Base-by-base conservation (phyloP, 2,888 invertebrate genomes). In the Drosophila putrida region DNA sequence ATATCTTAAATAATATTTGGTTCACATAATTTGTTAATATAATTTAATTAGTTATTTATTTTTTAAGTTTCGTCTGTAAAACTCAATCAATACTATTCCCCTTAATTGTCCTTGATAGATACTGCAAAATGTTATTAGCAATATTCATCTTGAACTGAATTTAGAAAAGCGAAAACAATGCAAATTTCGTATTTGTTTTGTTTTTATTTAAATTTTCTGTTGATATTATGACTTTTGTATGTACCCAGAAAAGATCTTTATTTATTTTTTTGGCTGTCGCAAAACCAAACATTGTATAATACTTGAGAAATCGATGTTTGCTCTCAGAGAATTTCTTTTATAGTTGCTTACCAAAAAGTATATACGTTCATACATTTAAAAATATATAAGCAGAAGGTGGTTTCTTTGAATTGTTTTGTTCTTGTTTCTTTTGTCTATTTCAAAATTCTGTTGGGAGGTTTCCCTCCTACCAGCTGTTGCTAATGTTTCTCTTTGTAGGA, bases 341-440 rank as follows among this genome's bases (percentile, higher is more conserved):
- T 49, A 79, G 75, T 54, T 28, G 65, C 11, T 72, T 79, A 66
- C 66, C 74, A 77, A 76, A 44, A 65, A 65, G 9, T 31, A 55
- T 27, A 38, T 27, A 11, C 33, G 47, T 59, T 36, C 27, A 46
- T 25, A 67, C 43, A 20, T 25, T 15, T 15, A 39, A 10, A 50
- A 27, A 20, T 36, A 11, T 27, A 46, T 20, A 25, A 20, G 11
- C 11, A 41, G 25, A 41, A 31, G 25, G 11, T 43, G 13, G 33
- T 39, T 44, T 43, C 4, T 47, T 6, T 39, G 50, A 11, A n/a
- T 28, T 63, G 28, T 41, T 58, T 51, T 57, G 28, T 9, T 35
- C 50, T 43, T 28, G 41, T 49, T 62, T 46, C n/a, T 38, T 59
- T 69, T 38, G 27, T 49, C 33, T 27, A 47, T 44, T 61, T 41